Evolutionary conservation across 1,140 invertebrate species (phyloP).

Genomic region (Radopholus similis): DNA sequence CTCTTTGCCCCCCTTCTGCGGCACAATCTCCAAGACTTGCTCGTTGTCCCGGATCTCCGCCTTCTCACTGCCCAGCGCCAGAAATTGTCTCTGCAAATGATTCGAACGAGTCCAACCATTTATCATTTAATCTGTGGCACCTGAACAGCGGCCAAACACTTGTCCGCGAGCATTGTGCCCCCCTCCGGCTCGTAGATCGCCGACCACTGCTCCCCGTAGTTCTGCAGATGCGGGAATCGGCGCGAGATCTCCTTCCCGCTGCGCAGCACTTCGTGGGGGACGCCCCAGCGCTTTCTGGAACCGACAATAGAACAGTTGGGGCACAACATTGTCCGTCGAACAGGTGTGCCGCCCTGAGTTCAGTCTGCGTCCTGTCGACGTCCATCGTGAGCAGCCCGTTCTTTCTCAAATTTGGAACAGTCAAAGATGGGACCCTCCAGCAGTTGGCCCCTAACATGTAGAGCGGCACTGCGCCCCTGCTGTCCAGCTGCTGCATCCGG

Average conservation of each 20-base stretch:
- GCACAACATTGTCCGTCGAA: no score
- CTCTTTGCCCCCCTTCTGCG: neutral
- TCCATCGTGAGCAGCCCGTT: conserved; percentile 46
- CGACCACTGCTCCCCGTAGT: conserved; percentile 37
- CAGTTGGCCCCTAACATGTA: neutral
- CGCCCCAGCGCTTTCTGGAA: no score
- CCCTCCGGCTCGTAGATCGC: conserved; percentile 37
- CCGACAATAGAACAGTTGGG: no score
- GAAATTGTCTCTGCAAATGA: conserved; percentile 13
- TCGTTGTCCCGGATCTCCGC: conserved; percentile 11
- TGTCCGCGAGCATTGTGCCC: conserved; percentile 37
- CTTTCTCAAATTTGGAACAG: conserved; percentile 23
- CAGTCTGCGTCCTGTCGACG: conserved; percentile 13
- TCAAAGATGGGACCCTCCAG: neutral
- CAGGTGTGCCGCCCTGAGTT: conserved; percentile 23
- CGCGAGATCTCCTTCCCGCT: neutral
- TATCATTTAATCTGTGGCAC: conserved; percentile 10
- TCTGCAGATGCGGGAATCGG: conserved; percentile 34
- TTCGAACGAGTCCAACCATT: neutral
- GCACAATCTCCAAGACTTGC: conserved; percentile 5
- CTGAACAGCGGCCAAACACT: conserved; percentile 33
- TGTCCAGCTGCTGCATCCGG: conserved; percentile 17
- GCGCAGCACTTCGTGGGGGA: conserved; percentile 20
- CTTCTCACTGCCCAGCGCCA: neutral
- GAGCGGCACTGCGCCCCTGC: conserved; percentile 6